Base-by-base conservation (phyloP, 1,140 invertebrate genomes). In the Drosophila rufa region DNA sequence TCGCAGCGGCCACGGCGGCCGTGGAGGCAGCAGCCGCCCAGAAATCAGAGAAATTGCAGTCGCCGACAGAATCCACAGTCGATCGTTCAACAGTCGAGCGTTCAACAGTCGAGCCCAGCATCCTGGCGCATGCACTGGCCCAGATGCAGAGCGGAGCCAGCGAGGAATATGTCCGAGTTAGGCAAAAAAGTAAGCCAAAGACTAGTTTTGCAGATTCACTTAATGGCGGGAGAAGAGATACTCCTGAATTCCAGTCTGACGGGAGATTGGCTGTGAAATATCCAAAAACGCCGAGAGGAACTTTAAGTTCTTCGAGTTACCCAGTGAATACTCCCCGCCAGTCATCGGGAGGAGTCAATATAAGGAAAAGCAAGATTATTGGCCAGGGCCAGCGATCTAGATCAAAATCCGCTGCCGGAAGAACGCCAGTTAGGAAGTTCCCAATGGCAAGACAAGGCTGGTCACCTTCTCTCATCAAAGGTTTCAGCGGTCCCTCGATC, bases 1-100 rank as follows among this genome's bases (percentile, higher is more conserved):
- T 60, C 1, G 7, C 58, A 19, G 57, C 56, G 17, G 73, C 62
- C 8, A 47, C 42, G 4, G 73, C 74, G 14, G 55, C 42, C 8
- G 27, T 76, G 15, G 48, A 68, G 15, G 36, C 55, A 4, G 12
- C 12, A 4, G 12, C 12, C 0, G 36, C 27, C 3, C 14, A 59
- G 1, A 43, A 8, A n/a, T 9, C 0, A 25, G 22, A 27, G 27
- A 27, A 27, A 27, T 27, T 7, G 27, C 6, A 6, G 5, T 27
- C 27, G 6, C 27, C 6, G 27, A 5, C 6, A 27, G 0, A 38
- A 7, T 5, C 6, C 14, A 0, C 33, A 9, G 12, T 12, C 12
- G 36, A 36, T 36, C 33, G 3, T 11, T 11, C 9, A 36, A 11
- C 22, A 22, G 42, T 0, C 11, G 14, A 8, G 3, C 4, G 3